Percentiles rank a stretch among this genome's conserved stretches.
Evolutionary conservation across 2,888 invertebrate genomes (phyloP).

Genomic region (Subacronicta megacephala): DNA sequence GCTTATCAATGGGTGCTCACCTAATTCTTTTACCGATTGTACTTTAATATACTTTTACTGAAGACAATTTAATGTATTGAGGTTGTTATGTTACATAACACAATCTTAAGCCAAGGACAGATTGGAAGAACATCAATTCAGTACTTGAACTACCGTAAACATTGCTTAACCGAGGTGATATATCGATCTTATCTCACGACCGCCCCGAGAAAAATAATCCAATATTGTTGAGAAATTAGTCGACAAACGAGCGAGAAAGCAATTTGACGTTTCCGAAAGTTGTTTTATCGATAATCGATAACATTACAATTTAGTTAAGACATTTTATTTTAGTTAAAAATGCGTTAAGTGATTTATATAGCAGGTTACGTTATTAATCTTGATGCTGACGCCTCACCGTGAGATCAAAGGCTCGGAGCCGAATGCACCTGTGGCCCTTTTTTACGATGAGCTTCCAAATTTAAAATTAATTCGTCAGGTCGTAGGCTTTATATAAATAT

Average conservation of each 20-base stretch:
- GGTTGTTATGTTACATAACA: conserved; percentile 41
- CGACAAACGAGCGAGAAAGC: conserved; percentile 34
- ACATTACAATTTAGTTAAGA: conserved; percentile 61
- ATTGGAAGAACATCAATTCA: conserved; percentile 28
- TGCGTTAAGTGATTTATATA: conserved; percentile 66
- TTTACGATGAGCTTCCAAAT: conserved; percentile 65
- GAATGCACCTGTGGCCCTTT: conserved; percentile 50
- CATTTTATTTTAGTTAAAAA: conserved; percentile 66
- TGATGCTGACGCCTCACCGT: conserved; percentile 46
- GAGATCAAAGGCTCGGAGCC: conserved; percentile 61
- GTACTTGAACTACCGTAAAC: conserved; percentile 28
- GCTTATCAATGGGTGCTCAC: not conserved
- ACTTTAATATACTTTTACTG: conserved; percentile 1
- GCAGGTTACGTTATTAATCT: conserved; percentile 51
- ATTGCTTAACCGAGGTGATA: conserved; percentile 45
- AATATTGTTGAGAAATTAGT: conserved; percentile 45
- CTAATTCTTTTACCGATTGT: not conserved
- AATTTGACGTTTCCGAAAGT: conserved; percentile 26
- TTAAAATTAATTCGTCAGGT: conserved; percentile 72
- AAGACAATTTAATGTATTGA: conserved; percentile 42
- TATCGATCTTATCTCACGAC: conserved; percentile 44
- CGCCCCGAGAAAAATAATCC: conserved; percentile 44
- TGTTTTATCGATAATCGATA: conserved; percentile 41
- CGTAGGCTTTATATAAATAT: conserved; percentile 66
- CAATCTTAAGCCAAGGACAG: conserved; percentile 34